Percentiles rank a stretch among this genome's conserved stretches.
Conservation (phyloP, 2,888 invertebrate genomes). For the Rapana venosa region DNA sequence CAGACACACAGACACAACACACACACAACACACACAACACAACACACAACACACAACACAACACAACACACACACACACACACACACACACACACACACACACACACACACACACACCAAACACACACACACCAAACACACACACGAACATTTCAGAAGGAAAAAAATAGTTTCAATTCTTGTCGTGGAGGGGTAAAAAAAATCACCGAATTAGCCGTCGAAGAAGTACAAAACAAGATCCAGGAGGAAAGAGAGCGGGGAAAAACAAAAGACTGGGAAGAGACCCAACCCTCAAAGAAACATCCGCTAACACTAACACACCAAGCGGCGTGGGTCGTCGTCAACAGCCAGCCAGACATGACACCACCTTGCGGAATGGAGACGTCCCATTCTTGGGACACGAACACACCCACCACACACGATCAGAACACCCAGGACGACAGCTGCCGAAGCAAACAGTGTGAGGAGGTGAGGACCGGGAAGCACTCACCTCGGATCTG, state of each 20-base stretch:
- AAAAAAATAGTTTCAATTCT: too few relatives aligned
- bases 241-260: not conserved
- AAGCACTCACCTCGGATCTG: conserved; percentile 51
- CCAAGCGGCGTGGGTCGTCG: not conserved
- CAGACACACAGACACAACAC: not conserved
- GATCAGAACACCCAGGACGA: not conserved
- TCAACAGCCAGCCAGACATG: too few relatives aligned
- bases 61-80: not conserved
- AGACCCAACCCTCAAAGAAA: not conserved
- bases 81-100: not conserved
- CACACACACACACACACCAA: not conserved
- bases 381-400: not conserved
- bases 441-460: not conserved
- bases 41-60: not conserved
- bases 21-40: not conserved
- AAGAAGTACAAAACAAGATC: not conserved
- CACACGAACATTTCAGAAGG: not conserved
- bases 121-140: not conserved
- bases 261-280: not conserved
- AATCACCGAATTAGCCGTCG: not conserved
- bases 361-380: not conserved
- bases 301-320: not conserved
- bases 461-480: not conserved
- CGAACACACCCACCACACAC: not conserved
- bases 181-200: too few relatives aligned